Evolutionary conservation across 2,888 invertebrate species (phyloP), one percentile per base, ranked within the genome.

Genomic region (Nyleta sp.): DNA sequence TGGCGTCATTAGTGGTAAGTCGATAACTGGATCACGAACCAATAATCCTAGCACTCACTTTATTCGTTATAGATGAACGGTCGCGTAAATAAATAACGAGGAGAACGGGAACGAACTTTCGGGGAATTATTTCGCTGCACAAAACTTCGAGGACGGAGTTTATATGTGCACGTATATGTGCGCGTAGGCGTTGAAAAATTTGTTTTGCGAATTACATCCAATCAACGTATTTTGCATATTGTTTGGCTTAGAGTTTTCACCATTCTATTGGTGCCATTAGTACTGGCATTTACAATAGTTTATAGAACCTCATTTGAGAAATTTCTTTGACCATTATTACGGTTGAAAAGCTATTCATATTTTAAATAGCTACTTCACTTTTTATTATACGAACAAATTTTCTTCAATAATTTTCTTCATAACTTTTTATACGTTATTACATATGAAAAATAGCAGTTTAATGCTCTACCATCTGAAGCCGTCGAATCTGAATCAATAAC

Each of bases 21-120:
- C 70, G 42, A 70, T 70, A 70, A 70, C 70, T 70, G 52, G 52
- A 70, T 60, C 59, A 70, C 40, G 52, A 68, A 52, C 59, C 50
- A 70, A 70, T 70, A 59, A 52, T 38, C 22, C 40, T 42, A 10
- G 44, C 13, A 48, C 59, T 60, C 33, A 20, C 13, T 42, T 52
- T 70, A 42, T 50, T 60, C 48, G 40, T 70, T 59, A 59, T 59
- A 57, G 18, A 57, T 33, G 55, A 68, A 57, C 46, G 55, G 24
- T 35, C 55, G 57, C 40, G 44, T 57, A 57, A 33, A 57, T 57
- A 68, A 57, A 68, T 68, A 46, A 57, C 38, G 24, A 68, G 57
- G 33, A 48, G 28, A 57, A 46, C 48, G 35, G 35, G 35, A 68
- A 44, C 5, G 33, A 60, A 50, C 59, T 50, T 68, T 70, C 15